These are phyloP conservation scores for Trachelus stipa DNA, from an alignment of 2,888 invertebrate genomes.

Conservation along the genomic window DNA sequence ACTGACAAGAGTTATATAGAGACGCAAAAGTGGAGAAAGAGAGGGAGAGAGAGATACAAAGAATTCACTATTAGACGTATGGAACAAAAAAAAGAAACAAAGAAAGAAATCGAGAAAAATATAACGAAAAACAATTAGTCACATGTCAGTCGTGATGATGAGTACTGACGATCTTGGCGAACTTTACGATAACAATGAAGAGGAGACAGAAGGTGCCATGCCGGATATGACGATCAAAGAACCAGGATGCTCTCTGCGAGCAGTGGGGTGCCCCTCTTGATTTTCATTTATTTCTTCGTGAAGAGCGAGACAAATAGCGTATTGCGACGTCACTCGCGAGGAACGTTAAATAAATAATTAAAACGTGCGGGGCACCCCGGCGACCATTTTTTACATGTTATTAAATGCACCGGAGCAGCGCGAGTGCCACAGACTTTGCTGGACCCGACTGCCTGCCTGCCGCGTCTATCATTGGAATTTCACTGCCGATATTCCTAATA, in stretches of 20 bases:
- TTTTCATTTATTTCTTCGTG: slow-evolving; percentile 40
- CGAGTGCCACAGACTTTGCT: slow-evolving; percentile 36
- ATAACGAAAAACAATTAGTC: slow-evolving; percentile 13
- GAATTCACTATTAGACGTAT: slow-evolving; percentile 24
- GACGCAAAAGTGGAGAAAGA: slow-evolving; percentile 18
- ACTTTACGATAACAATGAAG: slow-evolving; percentile 18
- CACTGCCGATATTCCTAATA: slow-evolving; percentile 67
- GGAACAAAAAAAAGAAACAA: slow-evolving; percentile 16
- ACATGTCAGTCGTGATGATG: neutral
- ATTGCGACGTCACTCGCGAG: slow-evolving; percentile 30
- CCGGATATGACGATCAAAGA: slow-evolving; percentile 44
- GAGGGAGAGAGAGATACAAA: slow-evolving; percentile 19
- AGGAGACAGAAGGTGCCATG: slow-evolving; percentile 36
- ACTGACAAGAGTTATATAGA: slow-evolving; percentile 17
- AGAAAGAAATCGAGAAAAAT: slow-evolving; percentile 15
- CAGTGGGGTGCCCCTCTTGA: slow-evolving; percentile 57
- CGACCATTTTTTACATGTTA: slow-evolving; percentile 37
- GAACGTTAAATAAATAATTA: slow-evolving; percentile 40
- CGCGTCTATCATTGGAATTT: slow-evolving; percentile 66
- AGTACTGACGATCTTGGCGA: neutral
- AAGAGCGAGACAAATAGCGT: slow-evolving; percentile 17
- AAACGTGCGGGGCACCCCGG: slow-evolving; percentile 45
- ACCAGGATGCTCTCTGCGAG: slow-evolving; percentile 46
- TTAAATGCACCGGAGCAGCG: slow-evolving; percentile 37
- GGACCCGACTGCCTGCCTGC: slow-evolving; percentile 58